Base-by-base conservation (phyloP, 1,140 invertebrate genomes). In the Paralvinella palmiformis region DNA sequence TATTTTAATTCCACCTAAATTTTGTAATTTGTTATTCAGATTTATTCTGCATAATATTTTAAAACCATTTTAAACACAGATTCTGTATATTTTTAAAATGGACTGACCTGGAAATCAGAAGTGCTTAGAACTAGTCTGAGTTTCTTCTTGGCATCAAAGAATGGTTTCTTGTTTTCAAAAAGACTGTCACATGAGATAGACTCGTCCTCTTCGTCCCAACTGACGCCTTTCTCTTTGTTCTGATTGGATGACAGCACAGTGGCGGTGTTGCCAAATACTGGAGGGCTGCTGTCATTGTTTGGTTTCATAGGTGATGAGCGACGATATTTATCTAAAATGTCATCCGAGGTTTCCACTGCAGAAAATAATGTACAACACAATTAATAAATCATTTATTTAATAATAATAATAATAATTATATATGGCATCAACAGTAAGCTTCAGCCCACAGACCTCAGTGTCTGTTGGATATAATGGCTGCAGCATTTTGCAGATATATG, bases 271-370 rank as follows among this genome's bases (percentile, higher is more conserved):
- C 37, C n/a, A n/a, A 10, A 41, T 41, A 10, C n/a, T 41, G 10
- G 10, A 41, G 10, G 37, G 81, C 80, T 6, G 75, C 71, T 68
- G 78, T 71, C 3, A n/a, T n/a, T n/a, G n/a, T n/a, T n/a, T n/a
- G n/a, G n/a, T n/a, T n/a, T n/a, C n/a, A n/a, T n/a, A n/a, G n/a
- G n/a, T n/a, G n/a, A n/a, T n/a, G n/a, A n/a, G n/a, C n/a, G n/a
- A n/a, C 94, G 84, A 79, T 98, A 98, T 75, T 96, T 97, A 29
- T 91, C 93, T 68, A 98, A 84, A 72, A 98, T 97, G 73, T 96
- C 94, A 75, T 97, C 94, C 15, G 89, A 87, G 41, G 86, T 87
- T 79, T 92, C 91, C 85, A 68, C 53, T 70, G 65, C 57, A 52
- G 22, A 60, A 22, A 36, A 60, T 10, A 10, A 31, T 27, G n/a